Evolutionary conservation across 1,140 invertebrate species (phyloP).

Genomic region (Neodiprion fabricii): DNA sequence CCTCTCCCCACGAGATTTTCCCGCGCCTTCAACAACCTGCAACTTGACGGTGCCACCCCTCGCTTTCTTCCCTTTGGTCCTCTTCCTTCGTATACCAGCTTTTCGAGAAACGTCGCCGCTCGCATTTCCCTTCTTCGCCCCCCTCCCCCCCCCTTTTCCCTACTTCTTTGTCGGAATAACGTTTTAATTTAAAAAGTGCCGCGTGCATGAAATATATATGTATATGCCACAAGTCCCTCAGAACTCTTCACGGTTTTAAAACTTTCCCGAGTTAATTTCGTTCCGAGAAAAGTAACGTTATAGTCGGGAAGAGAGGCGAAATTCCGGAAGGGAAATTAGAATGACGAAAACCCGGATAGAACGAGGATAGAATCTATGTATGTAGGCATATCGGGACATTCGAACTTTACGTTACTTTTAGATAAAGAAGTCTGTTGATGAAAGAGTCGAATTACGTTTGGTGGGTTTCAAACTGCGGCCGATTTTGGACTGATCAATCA

Average conservation of each 20-base stretch:
- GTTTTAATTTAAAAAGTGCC: constrained; percentile 13
- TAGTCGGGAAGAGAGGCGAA: too few species aligned
- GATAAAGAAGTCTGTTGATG: too few species aligned
- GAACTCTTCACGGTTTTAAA: background rate
- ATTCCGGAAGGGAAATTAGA: too few species aligned
- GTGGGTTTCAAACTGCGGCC: too few species aligned
- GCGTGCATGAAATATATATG: background rate
- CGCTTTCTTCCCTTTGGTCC: constrained; percentile 2
- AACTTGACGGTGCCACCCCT: background rate
- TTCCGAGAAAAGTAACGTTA: background rate
- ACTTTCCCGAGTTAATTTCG: constrained; percentile 3
- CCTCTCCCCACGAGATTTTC: constrained; percentile 27
- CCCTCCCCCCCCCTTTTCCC: background rate
- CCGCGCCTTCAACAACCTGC: constrained; percentile 12
- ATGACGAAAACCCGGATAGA: too few species aligned
- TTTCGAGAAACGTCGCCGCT: background rate
- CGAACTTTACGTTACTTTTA: too few species aligned
- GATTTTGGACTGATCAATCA: too few species aligned
- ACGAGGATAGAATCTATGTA: too few species aligned
- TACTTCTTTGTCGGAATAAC: background rate
- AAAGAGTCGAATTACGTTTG: too few species aligned
- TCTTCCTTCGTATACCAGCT: constrained; percentile 8
- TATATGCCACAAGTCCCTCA: background rate
- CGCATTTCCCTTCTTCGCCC: background rate
- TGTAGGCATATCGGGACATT: too few species aligned